Evolutionary conservation across 92 coral and sea anemone species (phyloP), one percentile per base, ranked within the genome.

Genomic region (Palythoa grandis): DNA sequence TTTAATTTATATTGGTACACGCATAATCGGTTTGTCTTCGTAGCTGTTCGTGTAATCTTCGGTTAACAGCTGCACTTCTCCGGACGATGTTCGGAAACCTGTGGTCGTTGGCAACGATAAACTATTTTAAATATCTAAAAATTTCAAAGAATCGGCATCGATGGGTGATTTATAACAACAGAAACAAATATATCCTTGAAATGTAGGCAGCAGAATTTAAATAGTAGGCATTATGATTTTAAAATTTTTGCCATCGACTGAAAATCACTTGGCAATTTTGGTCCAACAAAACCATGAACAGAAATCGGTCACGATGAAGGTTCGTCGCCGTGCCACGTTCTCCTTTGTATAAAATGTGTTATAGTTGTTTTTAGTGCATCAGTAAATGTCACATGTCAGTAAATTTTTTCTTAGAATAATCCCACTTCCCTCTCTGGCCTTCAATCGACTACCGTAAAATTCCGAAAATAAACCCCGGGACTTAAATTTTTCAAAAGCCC

Each of bases 1-100:
- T 76, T 69, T 75, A 75, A 75, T 50, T 50, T 79, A 79, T 50
- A 61, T 65, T 50, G 57, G 39, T 19, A 61, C 74, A 80, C 85
- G 85, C 85, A 80, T 80, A 80, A 48, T 80, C 85, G 85, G 74
- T 15, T 80, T 67, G 72, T 63, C 74, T 80, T 80, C 85, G 85
- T 40, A 22, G 2, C 47, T 47, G 74, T 66, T 80, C 85, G 85
- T 80, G 7, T 19, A n/a, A 48, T 24, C 61, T 80, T 80, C 85
- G 85, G 74, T 43, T 24, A 80, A 20, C 85, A 80, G 85, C 85
- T 80, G 85, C 85, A 80, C 58, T 37, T 80, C 48, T 80, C 74
- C 85, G 85, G 85, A 80, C 60, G 29, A 24, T 43, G 5, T 24
- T 80, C 85, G 56, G 74, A 20, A 66, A 22, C 11, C 74, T 20